Conservation (phyloP, 2,113 vertebrate genomes). For the Scalopus aquaticus region DNA sequence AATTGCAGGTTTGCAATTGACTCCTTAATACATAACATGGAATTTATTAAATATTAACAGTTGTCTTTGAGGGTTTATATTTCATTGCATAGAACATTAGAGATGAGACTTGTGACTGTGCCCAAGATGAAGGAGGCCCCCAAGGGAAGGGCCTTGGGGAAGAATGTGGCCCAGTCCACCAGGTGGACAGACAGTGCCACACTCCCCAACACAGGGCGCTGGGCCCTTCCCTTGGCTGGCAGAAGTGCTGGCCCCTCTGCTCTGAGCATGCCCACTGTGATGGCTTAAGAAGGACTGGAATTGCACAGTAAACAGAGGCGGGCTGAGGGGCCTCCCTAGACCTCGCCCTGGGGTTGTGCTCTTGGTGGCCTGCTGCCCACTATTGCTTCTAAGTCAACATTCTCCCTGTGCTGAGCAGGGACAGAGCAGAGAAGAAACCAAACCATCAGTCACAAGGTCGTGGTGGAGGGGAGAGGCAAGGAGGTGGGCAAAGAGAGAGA, state of each 20-base stretch:
- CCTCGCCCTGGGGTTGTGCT: constrained; percentile 93
- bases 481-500: constrained; percentile 82
- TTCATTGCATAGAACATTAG: constrained; percentile 99
- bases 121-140: constrained; percentile 82
- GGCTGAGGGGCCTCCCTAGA: constrained; percentile 88
- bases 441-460: constrained; percentile 80
- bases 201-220: background rate
- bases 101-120: constrained; percentile 90
- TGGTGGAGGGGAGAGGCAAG: constrained; percentile 67
- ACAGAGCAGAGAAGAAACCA: constrained; percentile 87
- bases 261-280: constrained; percentile 81
- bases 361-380: constrained; percentile 95
- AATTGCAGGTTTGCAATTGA: constrained; percentile 87
- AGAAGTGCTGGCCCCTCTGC: constrained; percentile 65
- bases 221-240: constrained; percentile 35
- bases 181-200: background rate
- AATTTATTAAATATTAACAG: constrained; percentile 90
- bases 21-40: constrained; percentile 89
- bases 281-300: constrained; percentile 89
- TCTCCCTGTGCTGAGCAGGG: constrained; percentile 85
- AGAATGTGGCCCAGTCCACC: background rate
- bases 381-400: constrained; percentile 94
- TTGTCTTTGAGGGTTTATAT: constrained; percentile 92
- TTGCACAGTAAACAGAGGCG: constrained; percentile 88
- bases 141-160: constrained; percentile 55